These are phyloP conservation scores for Ptiloglossa arizonensis DNA, from an alignment of 1,140 invertebrate genomes.

Conservation along the genomic window DNA sequence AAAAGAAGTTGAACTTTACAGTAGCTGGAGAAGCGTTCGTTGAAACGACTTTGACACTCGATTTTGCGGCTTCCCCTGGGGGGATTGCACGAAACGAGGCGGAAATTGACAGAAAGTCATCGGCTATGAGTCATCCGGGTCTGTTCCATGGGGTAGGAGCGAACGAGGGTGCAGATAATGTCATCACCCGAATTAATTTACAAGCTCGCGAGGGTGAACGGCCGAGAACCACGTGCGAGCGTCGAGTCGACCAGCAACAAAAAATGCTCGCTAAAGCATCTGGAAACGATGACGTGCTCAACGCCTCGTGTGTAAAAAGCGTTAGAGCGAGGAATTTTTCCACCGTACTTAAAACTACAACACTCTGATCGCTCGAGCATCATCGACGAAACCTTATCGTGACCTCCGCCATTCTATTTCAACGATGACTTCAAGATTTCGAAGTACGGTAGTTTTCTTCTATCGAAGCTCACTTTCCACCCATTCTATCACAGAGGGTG, in stretches of 20 bases:
- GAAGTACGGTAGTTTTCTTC: too few relatives aligned
- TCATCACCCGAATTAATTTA: slow-evolving; percentile 25
- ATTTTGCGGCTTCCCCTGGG: slow-evolving; percentile 21
- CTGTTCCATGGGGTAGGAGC: background rate
- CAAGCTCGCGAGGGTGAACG: background rate
- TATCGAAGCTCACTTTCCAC: too few relatives aligned
- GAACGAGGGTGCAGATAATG: slow-evolving; percentile 4
- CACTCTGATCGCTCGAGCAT: background rate
- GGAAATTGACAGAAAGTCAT: slow-evolving; percentile 45
- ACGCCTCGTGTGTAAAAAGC: background rate
- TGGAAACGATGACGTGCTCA: slow-evolving; percentile 14
- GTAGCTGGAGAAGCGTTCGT: too few relatives aligned
- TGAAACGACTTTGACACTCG: background rate
- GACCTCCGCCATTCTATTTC: too few relatives aligned
- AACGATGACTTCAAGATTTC: too few relatives aligned
- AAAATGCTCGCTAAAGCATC: slow-evolving; percentile 7
- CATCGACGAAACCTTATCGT: background rate
- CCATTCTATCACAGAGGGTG: too few relatives aligned
- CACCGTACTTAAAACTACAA: background rate
- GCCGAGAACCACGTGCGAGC: background rate
- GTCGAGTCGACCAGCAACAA: background rate
- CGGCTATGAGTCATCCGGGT: slow-evolving; percentile 20
- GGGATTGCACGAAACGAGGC: slow-evolving; percentile 11
- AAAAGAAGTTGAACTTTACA: too few relatives aligned
- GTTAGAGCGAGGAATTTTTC: too few relatives aligned